Evolutionary conservation across 2,888 invertebrate genomes (phyloP).

Genomic region (Drosophila paranaensis): DNA sequence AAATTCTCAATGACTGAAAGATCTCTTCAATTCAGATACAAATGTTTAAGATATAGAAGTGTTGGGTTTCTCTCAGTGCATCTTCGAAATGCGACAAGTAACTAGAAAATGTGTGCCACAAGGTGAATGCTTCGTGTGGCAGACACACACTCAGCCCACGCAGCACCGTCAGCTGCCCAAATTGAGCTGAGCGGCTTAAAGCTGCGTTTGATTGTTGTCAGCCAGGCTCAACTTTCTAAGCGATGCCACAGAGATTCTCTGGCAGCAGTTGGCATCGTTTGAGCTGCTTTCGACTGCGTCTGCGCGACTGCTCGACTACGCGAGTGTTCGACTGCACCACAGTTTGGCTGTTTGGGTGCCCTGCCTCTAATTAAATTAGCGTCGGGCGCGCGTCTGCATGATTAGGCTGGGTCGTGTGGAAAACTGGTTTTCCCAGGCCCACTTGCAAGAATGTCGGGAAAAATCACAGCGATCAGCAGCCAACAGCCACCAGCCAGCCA

Average conservation of each 20-base stretch:
- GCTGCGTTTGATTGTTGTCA: slow-evolving; percentile 26
- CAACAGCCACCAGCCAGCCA: background rate
- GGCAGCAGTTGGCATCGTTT: slow-evolving; percentile 39
- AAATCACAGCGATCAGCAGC: slow-evolving; percentile 45
- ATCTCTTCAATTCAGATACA: background rate
- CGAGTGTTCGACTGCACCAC: slow-evolving; percentile 10
- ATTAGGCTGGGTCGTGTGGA: slow-evolving; percentile 61
- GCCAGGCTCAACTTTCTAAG: slow-evolving; percentile 59
- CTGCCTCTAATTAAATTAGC: slow-evolving; percentile 75
- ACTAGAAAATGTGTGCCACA: slow-evolving; percentile 52
- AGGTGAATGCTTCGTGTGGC: slow-evolving; percentile 52
- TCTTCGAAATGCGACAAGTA: slow-evolving; percentile 36
- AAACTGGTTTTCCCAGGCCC: slow-evolving; percentile 64
- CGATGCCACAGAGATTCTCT: slow-evolving; percentile 50
- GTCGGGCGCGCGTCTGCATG: slow-evolving; percentile 51
- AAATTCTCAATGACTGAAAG: background rate
- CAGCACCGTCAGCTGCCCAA: slow-evolving; percentile 45
- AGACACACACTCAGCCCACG: slow-evolving; percentile 54
- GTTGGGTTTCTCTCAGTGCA: slow-evolving; percentile 2
- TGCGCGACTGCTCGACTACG: background rate
- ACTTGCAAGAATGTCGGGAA: slow-evolving; percentile 44
- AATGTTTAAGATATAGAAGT: background rate
- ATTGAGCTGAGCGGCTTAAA: slow-evolving; percentile 57
- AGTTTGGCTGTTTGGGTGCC: slow-evolving; percentile 23
- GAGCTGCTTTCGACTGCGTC: slow-evolving; percentile 18